Evolutionary conservation across 1,140 invertebrate species (phyloP).

Genomic region (Vanessa atalanta): DNA sequence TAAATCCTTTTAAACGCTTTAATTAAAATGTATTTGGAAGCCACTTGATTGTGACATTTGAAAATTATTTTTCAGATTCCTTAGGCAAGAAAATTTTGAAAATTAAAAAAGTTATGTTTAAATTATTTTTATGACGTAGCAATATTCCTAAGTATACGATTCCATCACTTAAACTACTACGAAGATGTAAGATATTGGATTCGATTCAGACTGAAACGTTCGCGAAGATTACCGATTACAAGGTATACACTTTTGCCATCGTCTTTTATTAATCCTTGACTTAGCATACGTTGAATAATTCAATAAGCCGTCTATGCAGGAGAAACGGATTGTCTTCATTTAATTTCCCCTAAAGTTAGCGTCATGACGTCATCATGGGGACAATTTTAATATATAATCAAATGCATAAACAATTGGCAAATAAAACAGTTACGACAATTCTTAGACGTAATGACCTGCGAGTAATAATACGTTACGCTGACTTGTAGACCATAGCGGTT

Average conservation of each 20-base stretch:
- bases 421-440: background rate
- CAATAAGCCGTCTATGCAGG: conserved; percentile 51
- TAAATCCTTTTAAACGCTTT: too few species aligned
- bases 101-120: too few species aligned
- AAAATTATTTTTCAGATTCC: too few species aligned
- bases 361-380: conserved; percentile 25
- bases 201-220: background rate
- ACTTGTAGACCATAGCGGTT: conserved; percentile 1
- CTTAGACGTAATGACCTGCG: background rate
- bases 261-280: conserved; percentile 65
- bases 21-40: too few species aligned
- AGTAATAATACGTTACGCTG: background rate
- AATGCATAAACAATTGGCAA: background rate
- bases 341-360: conserved; percentile 58
- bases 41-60: too few species aligned
- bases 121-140: too few species aligned
- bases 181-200: too few species aligned
- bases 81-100: too few species aligned
- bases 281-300: conserved; percentile 71
- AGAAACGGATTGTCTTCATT: conserved; percentile 61
- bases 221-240: conserved; percentile 34
- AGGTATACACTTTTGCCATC: conserved; percentile 57
- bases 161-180: too few species aligned
- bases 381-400: background rate
- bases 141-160: too few species aligned